phyloP scores from a whole-genome alignment of 2,113 vertebrate species.

The Hucho hucho region DNA sequence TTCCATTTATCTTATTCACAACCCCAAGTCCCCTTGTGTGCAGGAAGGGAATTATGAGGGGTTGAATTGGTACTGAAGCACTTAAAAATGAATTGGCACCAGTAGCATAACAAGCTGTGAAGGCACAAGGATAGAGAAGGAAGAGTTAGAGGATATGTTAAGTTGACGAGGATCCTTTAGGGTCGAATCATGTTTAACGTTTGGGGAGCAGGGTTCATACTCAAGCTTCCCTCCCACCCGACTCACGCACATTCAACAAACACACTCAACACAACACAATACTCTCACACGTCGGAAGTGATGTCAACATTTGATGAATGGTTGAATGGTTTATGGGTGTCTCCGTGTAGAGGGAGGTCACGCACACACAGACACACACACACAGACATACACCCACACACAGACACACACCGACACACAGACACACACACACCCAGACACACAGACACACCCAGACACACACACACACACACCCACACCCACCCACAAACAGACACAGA shows the following conservation, averaged over 20 bases:
- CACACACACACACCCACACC: slow-evolving; percentile 3
- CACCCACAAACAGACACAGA: slow-evolving; percentile 4
- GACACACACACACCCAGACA: slow-evolving; percentile 15
- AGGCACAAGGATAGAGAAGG: background rate
- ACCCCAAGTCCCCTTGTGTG: background rate
- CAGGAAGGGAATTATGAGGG: background rate
- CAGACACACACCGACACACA: slow-evolving; percentile 1
- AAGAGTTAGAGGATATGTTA: slow-evolving; percentile 19
- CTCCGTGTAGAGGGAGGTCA: background rate
- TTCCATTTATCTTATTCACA: background rate
- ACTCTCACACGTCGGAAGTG: background rate
- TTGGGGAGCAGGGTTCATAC: background rate
- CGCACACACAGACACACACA: background rate
- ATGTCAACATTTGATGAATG: background rate
- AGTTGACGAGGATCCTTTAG: slow-evolving; percentile 42
- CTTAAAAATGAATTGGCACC: slow-evolving; percentile 6
- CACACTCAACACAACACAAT: background rate
- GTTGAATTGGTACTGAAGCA: slow-evolving; percentile 5
- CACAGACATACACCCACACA: slow-evolving; percentile 2
- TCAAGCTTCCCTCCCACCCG: slow-evolving; percentile 6
- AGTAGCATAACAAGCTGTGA: slow-evolving; percentile 34
- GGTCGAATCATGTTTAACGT: slow-evolving; percentile 42
- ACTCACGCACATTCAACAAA: slow-evolving; percentile 20
- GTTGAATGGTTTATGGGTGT: background rate
- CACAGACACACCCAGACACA: background rate